Evolutionary conservation across 23 tunicate species (phyloP).

Genomic region (Phallusia fumigata): DNA sequence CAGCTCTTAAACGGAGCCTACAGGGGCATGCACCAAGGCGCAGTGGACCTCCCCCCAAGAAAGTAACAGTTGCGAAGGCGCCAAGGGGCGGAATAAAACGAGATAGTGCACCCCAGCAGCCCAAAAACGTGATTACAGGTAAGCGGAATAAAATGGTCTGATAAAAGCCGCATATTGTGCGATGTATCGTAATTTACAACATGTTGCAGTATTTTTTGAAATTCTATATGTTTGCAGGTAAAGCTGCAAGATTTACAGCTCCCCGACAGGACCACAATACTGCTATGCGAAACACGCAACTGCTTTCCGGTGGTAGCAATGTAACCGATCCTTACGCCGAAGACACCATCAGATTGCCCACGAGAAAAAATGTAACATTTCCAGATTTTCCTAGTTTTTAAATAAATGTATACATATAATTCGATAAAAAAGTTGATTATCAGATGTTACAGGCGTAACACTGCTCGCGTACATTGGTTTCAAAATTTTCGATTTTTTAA

Average conservation of each 20-base stretch:
- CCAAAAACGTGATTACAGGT: background rate
- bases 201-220: too few relatives aligned
- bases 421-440: too few relatives aligned
- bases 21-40: background rate
- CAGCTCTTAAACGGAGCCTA: constrained; percentile 6
- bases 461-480: too few relatives aligned
- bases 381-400: constrained; percentile 39
- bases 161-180: too few relatives aligned
- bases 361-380: constrained; percentile 36
- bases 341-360: constrained; percentile 12
- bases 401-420: too few relatives aligned
- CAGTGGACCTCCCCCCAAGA: background rate
- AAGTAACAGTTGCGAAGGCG: background rate
- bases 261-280: constrained; percentile 29
- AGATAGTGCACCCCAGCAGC: background rate
- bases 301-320: background rate
- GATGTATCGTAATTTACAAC: too few relatives aligned
- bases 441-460: too few relatives aligned
- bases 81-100: background rate
- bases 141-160: too few relatives aligned
- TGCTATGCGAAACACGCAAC: background rate
- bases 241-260: constrained; percentile 49
- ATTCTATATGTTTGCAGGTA: constrained; percentile 37
- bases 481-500: too few relatives aligned
- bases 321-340: too few relatives aligned